Conservation (phyloP, 2,797 vertebrate species). For the Alfaro cultratus region DNA sequence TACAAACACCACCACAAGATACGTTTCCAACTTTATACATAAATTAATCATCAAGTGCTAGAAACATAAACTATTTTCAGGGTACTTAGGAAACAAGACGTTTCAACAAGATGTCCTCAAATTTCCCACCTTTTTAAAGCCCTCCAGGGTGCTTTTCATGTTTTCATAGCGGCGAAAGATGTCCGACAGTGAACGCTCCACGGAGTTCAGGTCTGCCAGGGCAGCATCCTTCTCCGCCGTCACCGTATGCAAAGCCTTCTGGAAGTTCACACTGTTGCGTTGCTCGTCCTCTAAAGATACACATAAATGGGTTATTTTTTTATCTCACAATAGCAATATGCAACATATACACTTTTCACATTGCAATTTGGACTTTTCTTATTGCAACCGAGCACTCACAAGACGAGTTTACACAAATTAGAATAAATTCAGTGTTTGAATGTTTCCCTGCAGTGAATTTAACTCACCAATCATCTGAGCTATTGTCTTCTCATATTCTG, state of each 20-base stretch:
- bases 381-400: neutral
- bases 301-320: neutral
- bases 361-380: neutral
- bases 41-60: constrained; percentile 15
- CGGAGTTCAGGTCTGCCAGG: constrained; percentile 92
- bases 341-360: neutral
- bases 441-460: neutral
- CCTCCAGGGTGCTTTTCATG: constrained; percentile 93
- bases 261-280: constrained; percentile 84
- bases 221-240: constrained; percentile 91
- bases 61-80: neutral
- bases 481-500: constrained; percentile 97
- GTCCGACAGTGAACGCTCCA: constrained; percentile 94
- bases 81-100: neutral
- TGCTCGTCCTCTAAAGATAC: constrained; percentile 90
- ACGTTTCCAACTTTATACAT: neutral
- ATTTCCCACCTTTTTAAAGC: constrained; percentile 91
- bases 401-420: neutral
- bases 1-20: neutral
- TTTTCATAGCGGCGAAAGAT: constrained; percentile 96
- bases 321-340: neutral
- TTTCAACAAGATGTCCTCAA: neutral
- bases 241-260: constrained; percentile 90
- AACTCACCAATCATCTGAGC: constrained; percentile 97
- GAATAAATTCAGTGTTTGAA: neutral